These are phyloP conservation scores for Palythoa heliodiscus DNA, from an alignment of 92 coral and sea anemone genomes.

Conservation along the genomic window DNA sequence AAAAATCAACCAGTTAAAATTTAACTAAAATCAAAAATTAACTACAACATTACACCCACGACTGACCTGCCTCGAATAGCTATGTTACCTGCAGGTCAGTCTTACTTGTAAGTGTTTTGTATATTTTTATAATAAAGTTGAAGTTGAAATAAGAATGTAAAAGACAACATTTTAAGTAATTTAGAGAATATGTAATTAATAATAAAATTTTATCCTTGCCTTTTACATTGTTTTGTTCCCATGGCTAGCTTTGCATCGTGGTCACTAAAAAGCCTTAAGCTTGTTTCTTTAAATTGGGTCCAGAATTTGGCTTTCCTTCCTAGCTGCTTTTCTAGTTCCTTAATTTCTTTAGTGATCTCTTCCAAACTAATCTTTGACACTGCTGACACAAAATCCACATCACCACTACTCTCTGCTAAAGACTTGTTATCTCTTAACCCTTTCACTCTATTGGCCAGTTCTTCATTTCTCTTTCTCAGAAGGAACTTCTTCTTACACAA, in stretches of 20 bases:
- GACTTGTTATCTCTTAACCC: background rate
- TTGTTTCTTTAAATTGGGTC: background rate
- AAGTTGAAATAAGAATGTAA: too few relatives aligned
- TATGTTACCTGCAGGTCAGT: too few relatives aligned
- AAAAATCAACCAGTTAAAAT: too few relatives aligned
- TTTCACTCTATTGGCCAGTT: conserved; percentile 25
- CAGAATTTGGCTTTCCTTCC: background rate
- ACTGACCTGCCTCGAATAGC: too few relatives aligned
- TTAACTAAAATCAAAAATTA: too few relatives aligned
- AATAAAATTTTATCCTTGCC: conserved; percentile 11
- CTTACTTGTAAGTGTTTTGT: too few relatives aligned
- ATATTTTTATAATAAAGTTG: too few relatives aligned
- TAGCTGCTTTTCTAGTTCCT: conserved; percentile 21
- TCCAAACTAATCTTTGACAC: conserved; percentile 52
- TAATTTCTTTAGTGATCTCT: conserved; percentile 11
- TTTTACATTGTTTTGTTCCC: conserved; percentile 20
- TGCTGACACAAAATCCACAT: background rate
- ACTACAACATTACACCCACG: too few relatives aligned
- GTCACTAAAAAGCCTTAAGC: background rate
- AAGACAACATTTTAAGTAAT: too few relatives aligned
- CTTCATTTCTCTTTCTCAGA: conserved; percentile 54
- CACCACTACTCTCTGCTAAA: background rate
- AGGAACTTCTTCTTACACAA: conserved; percentile 33
- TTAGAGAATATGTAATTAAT: too few relatives aligned
- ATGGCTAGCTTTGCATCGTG: conserved; percentile 41